Conservation (phyloP, 2,888 invertebrate species). For the Anticlea derivata region DNA sequence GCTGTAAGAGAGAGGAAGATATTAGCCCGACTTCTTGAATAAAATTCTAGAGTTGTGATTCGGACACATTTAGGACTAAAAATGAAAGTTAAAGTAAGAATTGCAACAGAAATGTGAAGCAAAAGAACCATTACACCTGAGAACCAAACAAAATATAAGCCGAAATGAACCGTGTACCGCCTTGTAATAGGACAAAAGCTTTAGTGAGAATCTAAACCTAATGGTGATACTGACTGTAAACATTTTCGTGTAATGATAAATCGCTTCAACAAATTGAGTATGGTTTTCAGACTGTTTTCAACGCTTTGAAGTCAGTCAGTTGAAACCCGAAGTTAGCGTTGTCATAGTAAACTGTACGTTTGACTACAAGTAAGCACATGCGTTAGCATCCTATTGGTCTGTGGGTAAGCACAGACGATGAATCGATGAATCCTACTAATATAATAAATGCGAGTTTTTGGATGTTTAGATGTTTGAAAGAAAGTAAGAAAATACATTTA, state of each 20-base stretch:
- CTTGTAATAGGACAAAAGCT: slow-evolving; percentile 36
- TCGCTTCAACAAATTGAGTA: too few relatives aligned
- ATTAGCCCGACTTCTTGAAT: slow-evolving; percentile 4
- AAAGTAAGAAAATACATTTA: too few relatives aligned
- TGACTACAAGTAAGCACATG: too few relatives aligned
- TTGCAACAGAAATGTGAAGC: slow-evolving; percentile 22
- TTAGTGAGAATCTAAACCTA: slow-evolving; percentile 34
- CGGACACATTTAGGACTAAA: slow-evolving; percentile 3
- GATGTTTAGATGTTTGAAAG: too few relatives aligned
- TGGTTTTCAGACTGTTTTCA: too few relatives aligned
- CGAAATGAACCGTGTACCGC: slow-evolving; percentile 42
- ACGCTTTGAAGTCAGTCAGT: too few relatives aligned
- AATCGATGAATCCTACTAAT: too few relatives aligned
- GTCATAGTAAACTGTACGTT: too few relatives aligned
- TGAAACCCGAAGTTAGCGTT: too few relatives aligned
- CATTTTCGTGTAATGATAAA: slow-evolving; percentile 11
- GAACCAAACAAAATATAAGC: slow-evolving; percentile 32
- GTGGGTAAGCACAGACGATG: too few relatives aligned
- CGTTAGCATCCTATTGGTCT: too few relatives aligned
- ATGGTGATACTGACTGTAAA: slow-evolving; percentile 21
- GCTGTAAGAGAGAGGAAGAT: neutral
- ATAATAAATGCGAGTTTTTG: too few relatives aligned
- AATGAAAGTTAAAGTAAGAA: slow-evolving; percentile 9
- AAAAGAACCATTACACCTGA: slow-evolving; percentile 34
- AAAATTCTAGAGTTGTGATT: slow-evolving; percentile 5